These are phyloP conservation scores for Xestia sexstrigata DNA, from an alignment of 2,888 invertebrate genomes.

Conservation along the genomic window DNA sequence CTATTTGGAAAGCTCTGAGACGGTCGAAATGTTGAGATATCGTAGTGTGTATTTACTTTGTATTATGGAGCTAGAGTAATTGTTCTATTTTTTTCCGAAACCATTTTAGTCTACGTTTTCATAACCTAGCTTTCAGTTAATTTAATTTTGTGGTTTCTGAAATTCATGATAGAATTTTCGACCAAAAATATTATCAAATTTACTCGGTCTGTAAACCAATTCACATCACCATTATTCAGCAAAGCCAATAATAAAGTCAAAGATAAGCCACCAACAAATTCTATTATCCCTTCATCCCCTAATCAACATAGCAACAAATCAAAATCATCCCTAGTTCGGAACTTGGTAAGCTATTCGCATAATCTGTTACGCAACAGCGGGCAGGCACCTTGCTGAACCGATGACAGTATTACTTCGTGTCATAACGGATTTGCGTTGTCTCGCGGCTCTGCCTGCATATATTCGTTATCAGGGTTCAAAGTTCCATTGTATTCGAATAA, in stretches of 20 bases:
- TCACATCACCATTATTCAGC: not conserved
- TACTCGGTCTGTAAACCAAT: not conserved
- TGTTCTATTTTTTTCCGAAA: not conserved
- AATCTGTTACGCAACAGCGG: slow-evolving; percentile 57
- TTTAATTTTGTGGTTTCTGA: not conserved
- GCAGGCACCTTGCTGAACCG: slow-evolving; percentile 46
- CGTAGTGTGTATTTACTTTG: slow-evolving; percentile 18
- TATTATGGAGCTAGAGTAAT: not conserved
- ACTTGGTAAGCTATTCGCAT: slow-evolving; percentile 51
- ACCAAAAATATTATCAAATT: not conserved
- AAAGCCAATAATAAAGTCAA: slow-evolving; percentile 10
- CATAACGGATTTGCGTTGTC: slow-evolving; percentile 75
- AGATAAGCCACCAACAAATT: slow-evolving; percentile 39
- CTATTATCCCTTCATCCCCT: slow-evolving; percentile 41
- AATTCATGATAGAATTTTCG: not conserved
- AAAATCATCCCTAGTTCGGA: slow-evolving; percentile 40
- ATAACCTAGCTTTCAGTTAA: not conserved
- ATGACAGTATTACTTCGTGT: slow-evolving; percentile 66
- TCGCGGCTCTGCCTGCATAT: slow-evolving; percentile 71
- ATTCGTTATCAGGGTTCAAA: slow-evolving; percentile 71
- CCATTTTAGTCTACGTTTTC: slow-evolving; percentile 4
- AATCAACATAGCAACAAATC: slow-evolving; percentile 58
- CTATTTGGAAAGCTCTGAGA: slow-evolving; percentile 5
- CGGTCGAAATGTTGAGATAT: slow-evolving; percentile 21
- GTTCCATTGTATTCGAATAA: slow-evolving; percentile 67